A percentile compares a stretch with the other conserved stretches of the same genome.
Conservation (phyloP, 2,797 vertebrate species). For the Semaprochilodus insignis region DNA sequence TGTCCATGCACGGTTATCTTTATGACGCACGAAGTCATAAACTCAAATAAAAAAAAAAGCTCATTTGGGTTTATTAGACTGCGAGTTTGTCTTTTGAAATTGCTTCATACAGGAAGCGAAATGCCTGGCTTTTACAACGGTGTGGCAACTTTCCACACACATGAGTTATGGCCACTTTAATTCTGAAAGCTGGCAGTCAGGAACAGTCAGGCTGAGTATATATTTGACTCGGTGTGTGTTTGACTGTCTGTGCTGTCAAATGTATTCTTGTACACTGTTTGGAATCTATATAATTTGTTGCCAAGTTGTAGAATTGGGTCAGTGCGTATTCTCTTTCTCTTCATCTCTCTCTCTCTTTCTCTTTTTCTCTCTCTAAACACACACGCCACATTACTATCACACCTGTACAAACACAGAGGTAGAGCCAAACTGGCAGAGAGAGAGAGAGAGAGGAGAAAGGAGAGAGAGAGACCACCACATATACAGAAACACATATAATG, state of each 20-base stretch:
- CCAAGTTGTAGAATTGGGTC: slow-evolving; percentile 67
- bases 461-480: neutral
- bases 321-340: slow-evolving; percentile 72
- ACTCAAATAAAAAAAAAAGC: neutral
- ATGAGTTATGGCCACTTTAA: slow-evolving; percentile 50
- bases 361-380: slow-evolving; percentile 62
- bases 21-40: neutral
- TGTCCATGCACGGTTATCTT: neutral
- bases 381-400: slow-evolving; percentile 66
- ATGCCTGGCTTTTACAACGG: slow-evolving; percentile 27
- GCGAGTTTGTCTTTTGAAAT: neutral
- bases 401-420: slow-evolving; percentile 78
- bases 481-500: too few species aligned
- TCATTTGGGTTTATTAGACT: neutral
- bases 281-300: slow-evolving; percentile 29
- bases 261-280: slow-evolving; percentile 15
- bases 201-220: slow-evolving; percentile 10
- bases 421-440: slow-evolving; percentile 51
- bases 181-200: slow-evolving; percentile 21
- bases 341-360: slow-evolving; percentile 68
- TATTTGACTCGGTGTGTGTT: slow-evolving; percentile 30
- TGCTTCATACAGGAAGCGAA: slow-evolving; percentile 6
- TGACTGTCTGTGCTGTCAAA: neutral
- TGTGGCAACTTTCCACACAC: slow-evolving; percentile 33
- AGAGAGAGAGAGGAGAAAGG: slow-evolving; percentile 17